Base-by-base conservation (phyloP, 2,888 invertebrate genomes). In the Lypha dubia region DNA sequence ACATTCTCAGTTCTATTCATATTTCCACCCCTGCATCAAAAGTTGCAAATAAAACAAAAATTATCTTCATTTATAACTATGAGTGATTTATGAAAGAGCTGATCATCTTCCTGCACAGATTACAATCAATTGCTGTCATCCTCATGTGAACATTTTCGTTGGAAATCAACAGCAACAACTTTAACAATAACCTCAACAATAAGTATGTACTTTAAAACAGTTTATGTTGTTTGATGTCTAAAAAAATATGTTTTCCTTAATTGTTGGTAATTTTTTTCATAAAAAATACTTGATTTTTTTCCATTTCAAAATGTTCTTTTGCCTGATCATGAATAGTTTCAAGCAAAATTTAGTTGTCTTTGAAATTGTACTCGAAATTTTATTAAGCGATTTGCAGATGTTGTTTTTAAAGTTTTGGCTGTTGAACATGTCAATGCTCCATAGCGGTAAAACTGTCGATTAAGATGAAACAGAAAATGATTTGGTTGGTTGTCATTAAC, bases 381-480 rank as follows among this genome's bases (percentile, higher is more conserved):
- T 70, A 32, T 32, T 7, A 46, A 46, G n/a, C 60, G 9, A 7
- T 63, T 63, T 68, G 41, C 46, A 38, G 22, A n/a, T 70, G 63
- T 49, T 67, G 53, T 20, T 58, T 20, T 51, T 60, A n/a, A 38
- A 51, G 77, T 58, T 73, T 68, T 67, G 75, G 56, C 53, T 86
- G 76, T 81, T 81, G 81, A 81, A 84, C 76, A 84, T 84, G 86
- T 83, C 86, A 83, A 79, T 85, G 86, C 83, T 85, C 80, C 71
- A 67, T 86, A 86, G 80, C 85, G 86, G 86, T 85, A 81, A 79
- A 84, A 60, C 20, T 76, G 60, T 28, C 51, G 62, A 71, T 71
- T n/a, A 44, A 53, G 51, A 35, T 71, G 51, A 70, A 56, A 56
- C 22, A 58, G 77, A 32, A 60, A 63, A 81, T 76, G 81, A 73